These are phyloP conservation scores for Brachionus paranguensis DNA, from an alignment of 1,140 invertebrate genomes.

Conservation along the genomic window DNA sequence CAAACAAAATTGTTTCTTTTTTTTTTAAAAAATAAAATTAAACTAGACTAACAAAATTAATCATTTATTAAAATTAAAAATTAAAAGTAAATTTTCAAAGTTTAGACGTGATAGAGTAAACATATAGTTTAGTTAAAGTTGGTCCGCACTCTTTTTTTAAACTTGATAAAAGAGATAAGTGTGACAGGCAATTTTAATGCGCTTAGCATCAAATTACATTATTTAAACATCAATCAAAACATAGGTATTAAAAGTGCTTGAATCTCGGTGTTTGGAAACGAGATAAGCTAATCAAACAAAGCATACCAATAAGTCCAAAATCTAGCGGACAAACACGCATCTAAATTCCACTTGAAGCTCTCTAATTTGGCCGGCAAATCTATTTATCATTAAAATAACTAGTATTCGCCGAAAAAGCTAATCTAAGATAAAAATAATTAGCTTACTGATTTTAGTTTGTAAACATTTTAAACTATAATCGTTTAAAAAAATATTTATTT, in stretches of 20 bases:
- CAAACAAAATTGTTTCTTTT: not conserved
- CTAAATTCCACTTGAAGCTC: not conserved
- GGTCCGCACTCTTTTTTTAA: not conserved
- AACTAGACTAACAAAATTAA: not conserved
- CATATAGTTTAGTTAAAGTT: not conserved
- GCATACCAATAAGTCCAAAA: not conserved
- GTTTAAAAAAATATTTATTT: not conserved
- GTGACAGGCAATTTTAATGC: not conserved
- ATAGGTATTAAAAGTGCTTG: not conserved
- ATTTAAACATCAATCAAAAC: constrained; percentile 1
- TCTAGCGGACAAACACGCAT: not conserved
- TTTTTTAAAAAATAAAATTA: not conserved
- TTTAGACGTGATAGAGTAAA: not conserved
- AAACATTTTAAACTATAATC: not conserved
- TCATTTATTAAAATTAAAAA: not conserved
- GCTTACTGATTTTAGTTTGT: not conserved
- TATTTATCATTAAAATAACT: not conserved
- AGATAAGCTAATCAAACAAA: not conserved
- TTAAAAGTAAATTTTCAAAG: not conserved
- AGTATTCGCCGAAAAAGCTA: not conserved
- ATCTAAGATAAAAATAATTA: not conserved
- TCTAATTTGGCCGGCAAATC: not conserved
- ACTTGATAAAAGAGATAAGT: not conserved
- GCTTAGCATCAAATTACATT: not conserved
- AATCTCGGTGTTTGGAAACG: not conserved